Evolutionary conservation across 2,113 vertebrate genomes (phyloP).

Genomic region (Sus scrofa): DNA sequence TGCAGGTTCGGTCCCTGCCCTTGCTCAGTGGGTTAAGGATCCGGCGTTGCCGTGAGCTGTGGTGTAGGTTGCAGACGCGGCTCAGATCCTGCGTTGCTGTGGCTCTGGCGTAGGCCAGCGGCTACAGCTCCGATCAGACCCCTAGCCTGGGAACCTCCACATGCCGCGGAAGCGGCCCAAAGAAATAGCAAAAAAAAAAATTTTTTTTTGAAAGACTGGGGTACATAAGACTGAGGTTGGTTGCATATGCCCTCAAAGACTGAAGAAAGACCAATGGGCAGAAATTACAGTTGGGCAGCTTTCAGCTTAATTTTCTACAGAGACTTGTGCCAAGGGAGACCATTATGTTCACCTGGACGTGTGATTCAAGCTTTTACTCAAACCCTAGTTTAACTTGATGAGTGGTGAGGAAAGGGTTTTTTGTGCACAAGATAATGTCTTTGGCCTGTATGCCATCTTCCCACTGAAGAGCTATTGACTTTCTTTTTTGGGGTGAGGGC

Average conservation of each 20-base stretch:
- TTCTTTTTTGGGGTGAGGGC: neutral
- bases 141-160: no score
- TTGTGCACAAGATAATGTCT: neutral
- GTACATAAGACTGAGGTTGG: neutral
- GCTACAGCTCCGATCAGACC: no score
- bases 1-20: no score
- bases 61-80: no score
- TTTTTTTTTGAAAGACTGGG: neutral
- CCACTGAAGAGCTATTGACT: neutral
- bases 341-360: neutral
- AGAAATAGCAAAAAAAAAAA: no score
- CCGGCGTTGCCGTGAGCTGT: no score
- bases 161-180: no score
- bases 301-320: neutral
- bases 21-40: no score
- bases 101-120: no score
- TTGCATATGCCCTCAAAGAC: neutral
- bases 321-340: neutral
- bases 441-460: neutral
- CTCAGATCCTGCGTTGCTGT: no score
- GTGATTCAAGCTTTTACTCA: neutral
- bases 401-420: neutral
- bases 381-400: neutral
- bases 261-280: neutral
- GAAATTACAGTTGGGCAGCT: neutral